Evolutionary conservation across 2,113 vertebrate species (phyloP).

Genomic region (Spermophilus dauricus): DNA sequence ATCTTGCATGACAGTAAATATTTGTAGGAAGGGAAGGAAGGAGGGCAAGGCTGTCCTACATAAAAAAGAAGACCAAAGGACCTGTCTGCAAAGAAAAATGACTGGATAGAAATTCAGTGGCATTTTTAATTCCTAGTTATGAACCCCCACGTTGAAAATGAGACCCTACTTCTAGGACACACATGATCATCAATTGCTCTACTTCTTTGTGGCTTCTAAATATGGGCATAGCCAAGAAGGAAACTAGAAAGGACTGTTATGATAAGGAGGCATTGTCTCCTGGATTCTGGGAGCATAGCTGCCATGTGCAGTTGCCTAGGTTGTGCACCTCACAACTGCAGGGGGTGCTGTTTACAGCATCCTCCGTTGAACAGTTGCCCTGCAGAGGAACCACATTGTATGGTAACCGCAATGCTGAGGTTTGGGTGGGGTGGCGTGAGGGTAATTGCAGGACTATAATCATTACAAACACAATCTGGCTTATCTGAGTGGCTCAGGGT

Average conservation of each 20-base stretch:
- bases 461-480: constrained; percentile 67
- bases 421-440: constrained; percentile 43
- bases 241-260: not conserved
- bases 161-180: not conserved
- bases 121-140: not conserved
- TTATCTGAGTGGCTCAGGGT: constrained; percentile 79
- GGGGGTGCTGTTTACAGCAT: not conserved
- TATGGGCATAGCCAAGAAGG: not conserved
- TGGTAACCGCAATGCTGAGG: not conserved
- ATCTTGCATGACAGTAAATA: not conserved
- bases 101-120: not conserved
- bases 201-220: not conserved
- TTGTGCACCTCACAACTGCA: not conserved
- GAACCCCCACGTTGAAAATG: not conserved
- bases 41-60: not conserved
- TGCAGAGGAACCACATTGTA: not conserved
- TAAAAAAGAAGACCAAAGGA: not conserved
- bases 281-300: not conserved
- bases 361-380: not conserved
- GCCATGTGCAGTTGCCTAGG: rapidly evolving
- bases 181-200: rapidly evolving
- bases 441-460: constrained; percentile 62
- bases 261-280: rapidly evolving
- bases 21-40: constrained; percentile 28
- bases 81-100: not conserved